These are phyloP conservation scores for Sphecodes monilicornis DNA, from an alignment of 2,888 invertebrate genomes.

Conservation along the genomic window DNA sequence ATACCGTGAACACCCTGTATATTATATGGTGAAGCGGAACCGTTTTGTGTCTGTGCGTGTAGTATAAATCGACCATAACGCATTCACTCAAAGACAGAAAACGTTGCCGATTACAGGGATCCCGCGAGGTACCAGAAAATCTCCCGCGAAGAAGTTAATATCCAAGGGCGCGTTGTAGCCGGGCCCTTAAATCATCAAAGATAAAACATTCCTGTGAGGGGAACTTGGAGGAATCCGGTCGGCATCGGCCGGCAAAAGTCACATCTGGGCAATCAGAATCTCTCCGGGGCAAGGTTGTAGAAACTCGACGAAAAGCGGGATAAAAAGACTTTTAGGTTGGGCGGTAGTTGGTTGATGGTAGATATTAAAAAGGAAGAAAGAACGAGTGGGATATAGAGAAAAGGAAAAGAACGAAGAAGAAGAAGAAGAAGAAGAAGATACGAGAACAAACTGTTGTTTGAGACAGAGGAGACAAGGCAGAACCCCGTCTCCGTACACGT, in stretches of 20 bases:
- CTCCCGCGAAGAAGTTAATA: not conserved
- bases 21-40: too few relatives aligned
- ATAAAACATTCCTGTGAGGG: slow-evolving; percentile 20
- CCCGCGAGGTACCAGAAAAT: not conserved
- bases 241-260: not conserved
- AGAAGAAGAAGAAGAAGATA: not conserved
- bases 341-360: not conserved
- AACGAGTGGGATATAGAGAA: slow-evolving; percentile 19
- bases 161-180: not conserved
- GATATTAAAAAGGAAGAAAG: slow-evolving; percentile 25
- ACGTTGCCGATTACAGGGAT: too few relatives aligned
- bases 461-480: slow-evolving; percentile 6
- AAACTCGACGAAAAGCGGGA: not conserved
- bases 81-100: too few relatives aligned
- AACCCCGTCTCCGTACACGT: slow-evolving; percentile 32
- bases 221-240: not conserved
- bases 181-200: slow-evolving; percentile 27
- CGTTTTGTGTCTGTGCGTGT: too few relatives aligned
- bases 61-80: too few relatives aligned
- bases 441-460: slow-evolving; percentile 40
- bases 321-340: slow-evolving; percentile 10
- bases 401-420: not conserved
- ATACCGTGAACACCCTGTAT: too few relatives aligned
- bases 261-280: slow-evolving; percentile 34
- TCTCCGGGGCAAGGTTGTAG: not conserved